Conservation (phyloP, 2,888 invertebrate genomes). For the Lithosia quadra region DNA sequence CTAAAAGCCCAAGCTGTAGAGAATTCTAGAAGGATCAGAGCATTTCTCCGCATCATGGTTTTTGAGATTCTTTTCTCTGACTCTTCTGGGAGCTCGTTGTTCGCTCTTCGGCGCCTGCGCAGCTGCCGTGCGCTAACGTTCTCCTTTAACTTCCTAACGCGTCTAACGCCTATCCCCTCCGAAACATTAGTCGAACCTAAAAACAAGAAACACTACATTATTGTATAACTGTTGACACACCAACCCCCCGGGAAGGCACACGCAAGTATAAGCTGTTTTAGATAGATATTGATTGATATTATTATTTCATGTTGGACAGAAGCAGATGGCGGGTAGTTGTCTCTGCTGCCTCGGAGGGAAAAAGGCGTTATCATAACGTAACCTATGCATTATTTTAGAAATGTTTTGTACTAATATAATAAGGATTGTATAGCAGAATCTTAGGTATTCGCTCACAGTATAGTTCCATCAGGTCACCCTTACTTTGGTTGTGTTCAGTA, state of each 20-base stretch:
- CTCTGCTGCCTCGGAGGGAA: too few species aligned
- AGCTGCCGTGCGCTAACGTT: slow-evolving; percentile 78
- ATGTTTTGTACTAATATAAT: too few species aligned
- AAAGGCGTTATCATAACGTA: too few species aligned
- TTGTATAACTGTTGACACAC: slow-evolving; percentile 12
- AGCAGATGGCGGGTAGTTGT: too few species aligned
- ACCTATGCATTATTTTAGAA: too few species aligned
- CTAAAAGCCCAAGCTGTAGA: slow-evolving; percentile 82
- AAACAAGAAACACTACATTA: slow-evolving; percentile 57
- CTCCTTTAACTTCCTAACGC: slow-evolving; percentile 77
- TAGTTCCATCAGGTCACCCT: too few species aligned
- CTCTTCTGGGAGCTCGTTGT: slow-evolving; percentile 78
- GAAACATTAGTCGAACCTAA: slow-evolving; percentile 77
- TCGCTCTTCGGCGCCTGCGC: slow-evolving; percentile 78
- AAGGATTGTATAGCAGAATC: too few species aligned
- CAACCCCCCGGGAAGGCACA: slow-evolving; percentile 15
- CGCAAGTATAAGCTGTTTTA: slow-evolving; percentile 1
- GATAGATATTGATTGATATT: neutral
- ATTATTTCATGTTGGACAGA: too few species aligned
- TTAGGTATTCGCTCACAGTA: neutral
- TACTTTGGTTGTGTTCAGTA: too few species aligned
- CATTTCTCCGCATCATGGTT: slow-evolving; percentile 81
- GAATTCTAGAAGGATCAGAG: slow-evolving; percentile 72
- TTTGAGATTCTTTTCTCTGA: slow-evolving; percentile 77
- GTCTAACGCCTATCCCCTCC: slow-evolving; percentile 63